phyloP scores from a whole-genome alignment of 2,888 invertebrate genomes.

The Dolichopus griseipennis region DNA sequence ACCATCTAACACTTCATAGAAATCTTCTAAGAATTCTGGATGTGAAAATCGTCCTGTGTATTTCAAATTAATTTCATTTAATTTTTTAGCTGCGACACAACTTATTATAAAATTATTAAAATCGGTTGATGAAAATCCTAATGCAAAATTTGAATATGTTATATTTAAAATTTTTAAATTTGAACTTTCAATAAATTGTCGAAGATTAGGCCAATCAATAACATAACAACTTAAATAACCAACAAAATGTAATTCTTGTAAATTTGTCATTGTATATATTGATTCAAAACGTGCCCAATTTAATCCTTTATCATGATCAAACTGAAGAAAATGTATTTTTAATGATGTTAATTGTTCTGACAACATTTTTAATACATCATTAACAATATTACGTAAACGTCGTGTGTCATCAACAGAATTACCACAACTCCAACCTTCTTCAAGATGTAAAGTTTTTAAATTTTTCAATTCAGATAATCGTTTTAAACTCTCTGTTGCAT shows the following conservation, averaged over 20 bases:
- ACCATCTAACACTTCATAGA: neutral
- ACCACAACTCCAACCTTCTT: neutral
- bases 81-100: neutral
- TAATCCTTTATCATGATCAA: conserved; percentile 10
- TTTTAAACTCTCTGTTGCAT: neutral
- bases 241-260: conserved; percentile 7
- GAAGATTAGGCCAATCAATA: neutral
- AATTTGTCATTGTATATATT: conserved; percentile 9
- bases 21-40: neutral
- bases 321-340: conserved; percentile 11
- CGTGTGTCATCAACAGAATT: neutral
- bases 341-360: neutral
- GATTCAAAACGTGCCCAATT: conserved; percentile 1
- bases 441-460: neutral
- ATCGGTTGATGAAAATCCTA: neutral
- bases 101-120: neutral
- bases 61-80: conserved; percentile 8
- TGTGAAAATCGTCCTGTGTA: conserved; percentile 1
- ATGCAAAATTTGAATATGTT: conserved; percentile 4
- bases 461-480: neutral
- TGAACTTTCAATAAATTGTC: neutral
- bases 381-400: conserved; percentile 7
- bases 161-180: conserved; percentile 9
- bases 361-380: neutral
- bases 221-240: conserved; percentile 8